Conservation (phyloP, 2,888 invertebrate species). For the Lathronympha strigana region DNA sequence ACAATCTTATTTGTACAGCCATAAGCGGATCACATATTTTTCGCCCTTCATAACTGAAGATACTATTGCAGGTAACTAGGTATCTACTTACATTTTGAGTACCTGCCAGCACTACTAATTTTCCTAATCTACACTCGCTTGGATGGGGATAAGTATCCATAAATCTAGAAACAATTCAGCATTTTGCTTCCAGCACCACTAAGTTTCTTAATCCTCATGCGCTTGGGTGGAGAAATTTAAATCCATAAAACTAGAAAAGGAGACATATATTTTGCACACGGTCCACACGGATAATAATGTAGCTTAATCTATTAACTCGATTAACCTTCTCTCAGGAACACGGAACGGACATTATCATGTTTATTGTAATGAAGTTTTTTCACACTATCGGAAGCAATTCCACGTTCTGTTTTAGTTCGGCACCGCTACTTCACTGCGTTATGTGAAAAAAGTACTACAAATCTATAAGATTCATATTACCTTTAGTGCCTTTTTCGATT, state of each 20-base stretch:
- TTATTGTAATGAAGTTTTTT: slow-evolving; percentile 39
- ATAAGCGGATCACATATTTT: too few species aligned
- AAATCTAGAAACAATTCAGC: too few species aligned
- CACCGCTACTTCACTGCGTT: slow-evolving; percentile 20
- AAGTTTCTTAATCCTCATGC: background rate
- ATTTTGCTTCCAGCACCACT: background rate
- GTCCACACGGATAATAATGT: background rate
- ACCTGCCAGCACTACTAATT: too few species aligned
- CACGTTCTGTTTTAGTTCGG: slow-evolving; percentile 39
- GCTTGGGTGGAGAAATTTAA: background rate
- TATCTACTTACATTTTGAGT: too few species aligned
- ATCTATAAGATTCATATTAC: background rate
- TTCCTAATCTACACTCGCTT: too few species aligned
- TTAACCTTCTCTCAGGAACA: slow-evolving; percentile 6
- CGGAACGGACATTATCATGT: slow-evolving; percentile 32
- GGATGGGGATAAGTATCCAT: too few species aligned
- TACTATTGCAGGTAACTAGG: too few species aligned
- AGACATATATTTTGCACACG: too few species aligned
- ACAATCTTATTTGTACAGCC: too few species aligned
- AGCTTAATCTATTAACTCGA: background rate
- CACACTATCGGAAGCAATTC: slow-evolving; percentile 34
- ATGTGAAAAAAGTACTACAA: background rate
- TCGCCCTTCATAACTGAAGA: too few species aligned
- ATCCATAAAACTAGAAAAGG: too few species aligned
- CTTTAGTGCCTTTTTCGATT: slow-evolving; percentile 18